These are phyloP conservation scores for Nephrotoma guestfalica DNA, from an alignment of 2,888 invertebrate species.

Conservation along the genomic window DNA sequence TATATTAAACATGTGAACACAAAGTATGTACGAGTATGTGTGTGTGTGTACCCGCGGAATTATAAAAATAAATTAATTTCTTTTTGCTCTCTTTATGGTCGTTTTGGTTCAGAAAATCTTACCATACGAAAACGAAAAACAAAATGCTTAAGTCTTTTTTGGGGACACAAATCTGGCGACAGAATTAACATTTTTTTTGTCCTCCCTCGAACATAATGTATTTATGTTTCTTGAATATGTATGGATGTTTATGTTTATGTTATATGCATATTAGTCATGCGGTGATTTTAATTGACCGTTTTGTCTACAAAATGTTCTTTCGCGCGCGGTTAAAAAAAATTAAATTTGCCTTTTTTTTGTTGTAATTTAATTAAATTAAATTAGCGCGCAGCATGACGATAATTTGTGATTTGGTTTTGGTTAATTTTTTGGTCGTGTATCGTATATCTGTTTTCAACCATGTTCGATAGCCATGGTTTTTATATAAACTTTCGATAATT, in stretches of 20 bases:
- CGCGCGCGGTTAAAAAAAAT: background rate
- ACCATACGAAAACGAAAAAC: background rate
- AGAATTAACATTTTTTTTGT: background rate
- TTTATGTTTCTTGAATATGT: background rate
- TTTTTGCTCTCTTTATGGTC: background rate
- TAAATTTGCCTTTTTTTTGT: background rate
- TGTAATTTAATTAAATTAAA: background rate
- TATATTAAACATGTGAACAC: background rate
- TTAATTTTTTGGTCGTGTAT: background rate
- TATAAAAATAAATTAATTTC: background rate
- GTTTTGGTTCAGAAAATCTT: background rate
- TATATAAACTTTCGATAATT: too few relatives aligned
- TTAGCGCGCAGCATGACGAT: background rate
- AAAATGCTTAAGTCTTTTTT: background rate
- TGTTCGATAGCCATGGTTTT: too few relatives aligned
- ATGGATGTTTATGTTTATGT: background rate
- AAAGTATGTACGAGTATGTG: background rate
- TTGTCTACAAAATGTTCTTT: background rate
- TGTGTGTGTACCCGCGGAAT: background rate
- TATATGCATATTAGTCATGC: background rate
- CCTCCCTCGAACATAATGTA: background rate
- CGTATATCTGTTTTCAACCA: too few relatives aligned
- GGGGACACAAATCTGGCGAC: background rate
- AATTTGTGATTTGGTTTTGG: background rate
- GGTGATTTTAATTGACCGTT: background rate